Conservation (phyloP, 2,797 vertebrate species). For the Coluber constrictor region DNA sequence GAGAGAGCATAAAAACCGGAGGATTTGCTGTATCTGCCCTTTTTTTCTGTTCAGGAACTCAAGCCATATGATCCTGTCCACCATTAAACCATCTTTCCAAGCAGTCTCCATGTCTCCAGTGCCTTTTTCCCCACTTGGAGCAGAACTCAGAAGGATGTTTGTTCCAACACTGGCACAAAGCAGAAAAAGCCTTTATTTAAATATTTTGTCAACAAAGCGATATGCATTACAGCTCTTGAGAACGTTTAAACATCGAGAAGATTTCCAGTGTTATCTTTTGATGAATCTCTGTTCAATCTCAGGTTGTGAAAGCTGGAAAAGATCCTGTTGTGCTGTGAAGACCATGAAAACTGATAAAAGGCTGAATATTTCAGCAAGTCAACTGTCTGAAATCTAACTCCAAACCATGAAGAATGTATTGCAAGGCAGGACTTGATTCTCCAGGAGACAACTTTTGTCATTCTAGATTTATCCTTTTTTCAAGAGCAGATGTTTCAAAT, state of each 20-base stretch:
- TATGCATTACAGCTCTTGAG: not conserved
- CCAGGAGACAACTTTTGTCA: not conserved
- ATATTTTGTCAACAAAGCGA: not conserved
- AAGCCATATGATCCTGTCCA: too few species aligned
- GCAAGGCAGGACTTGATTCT: not conserved
- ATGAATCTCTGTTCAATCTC: not conserved
- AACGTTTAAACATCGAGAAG: not conserved
- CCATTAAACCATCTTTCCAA: too few species aligned
- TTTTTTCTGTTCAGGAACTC: too few species aligned
- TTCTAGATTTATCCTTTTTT: not conserved
- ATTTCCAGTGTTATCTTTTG: not conserved
- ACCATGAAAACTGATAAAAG: not conserved
- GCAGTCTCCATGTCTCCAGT: too few species aligned
- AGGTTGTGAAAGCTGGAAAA: not conserved
- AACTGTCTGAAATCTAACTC: not conserved
- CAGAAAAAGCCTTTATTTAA: not conserved
- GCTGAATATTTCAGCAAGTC: not conserved
- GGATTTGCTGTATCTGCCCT: too few species aligned
- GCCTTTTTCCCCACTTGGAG: too few species aligned
- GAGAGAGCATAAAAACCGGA: too few species aligned
- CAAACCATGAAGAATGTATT: not conserved
- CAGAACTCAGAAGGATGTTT: too few species aligned
- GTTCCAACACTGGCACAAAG: not conserved
- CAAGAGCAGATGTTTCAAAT: not conserved
- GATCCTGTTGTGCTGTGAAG: not conserved